Evolutionary conservation across 1,140 invertebrate species (phyloP), one percentile per base, ranked within the genome.

Genomic region (Mizuhopecten yessoensis): DNA sequence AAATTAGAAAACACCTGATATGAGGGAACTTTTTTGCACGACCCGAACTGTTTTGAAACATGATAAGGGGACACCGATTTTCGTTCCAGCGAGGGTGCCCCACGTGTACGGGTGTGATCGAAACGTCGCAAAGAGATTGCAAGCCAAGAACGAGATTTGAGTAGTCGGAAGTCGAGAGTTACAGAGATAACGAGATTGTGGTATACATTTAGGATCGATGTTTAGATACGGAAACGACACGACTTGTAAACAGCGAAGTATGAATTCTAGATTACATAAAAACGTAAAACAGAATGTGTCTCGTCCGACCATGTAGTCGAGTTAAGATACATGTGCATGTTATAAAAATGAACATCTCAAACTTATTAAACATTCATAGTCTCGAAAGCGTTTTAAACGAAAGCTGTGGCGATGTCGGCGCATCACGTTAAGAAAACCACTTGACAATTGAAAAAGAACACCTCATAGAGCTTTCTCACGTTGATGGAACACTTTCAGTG

Each of bases 1-100:
- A n/a, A 75, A 75, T 75, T 75, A 75, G 57, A 75, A 75, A 75
- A 75, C 57, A 75, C 57, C 57, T 75, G 57, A 75, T 75, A 75
- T 75, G 57, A 75, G 57, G n/a, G 57, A 75, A 49, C 57, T 1
- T 75, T 75, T 75, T 75, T 75, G n/a, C n/a, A 29, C 23, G 29
- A 75, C 57, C 57, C 57, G 57, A 75, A 75, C 57, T 75, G n/a
- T 75, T 75, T 75, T 75, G 57, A 75, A 75, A 75, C 23, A 75
- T 17, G 57, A 75, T 75, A 75, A 75, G 23, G 11, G n/a, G n/a
- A 75, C 57, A 75, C 57, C 23, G 57, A 75, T 23, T 75, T 75
- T 9, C 57, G 57, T 75, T 75, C 29, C 57, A 75, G 5, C n/a
- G 23, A 75, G 11, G 57, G 3, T 75, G 57, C 57, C n/a, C n/a